Evolutionary conservation across 1,140 invertebrate species (phyloP).

Genomic region (Battus philenor): DNA sequence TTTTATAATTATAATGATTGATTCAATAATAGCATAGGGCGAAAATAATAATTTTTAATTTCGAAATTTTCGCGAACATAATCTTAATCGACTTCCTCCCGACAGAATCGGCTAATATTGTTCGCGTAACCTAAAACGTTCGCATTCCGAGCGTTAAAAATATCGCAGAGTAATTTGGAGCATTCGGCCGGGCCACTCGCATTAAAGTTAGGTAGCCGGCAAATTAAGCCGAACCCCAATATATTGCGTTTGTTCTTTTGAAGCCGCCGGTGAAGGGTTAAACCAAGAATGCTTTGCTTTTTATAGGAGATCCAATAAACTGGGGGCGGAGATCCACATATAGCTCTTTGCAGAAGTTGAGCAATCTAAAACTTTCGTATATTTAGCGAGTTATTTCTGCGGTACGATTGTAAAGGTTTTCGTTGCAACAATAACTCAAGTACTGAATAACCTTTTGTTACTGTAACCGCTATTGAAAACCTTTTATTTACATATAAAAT

Average conservation of each 20-base stretch:
- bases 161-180: constrained; percentile 70
- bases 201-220: constrained; percentile 65
- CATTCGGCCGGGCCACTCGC: constrained; percentile 61
- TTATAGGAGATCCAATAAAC: constrained; percentile 67
- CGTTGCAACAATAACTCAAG: no score
- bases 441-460: no score
- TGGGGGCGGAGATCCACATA: constrained; percentile 27
- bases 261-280: constrained; percentile 72
- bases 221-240: constrained; percentile 71
- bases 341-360: constrained; percentile 23
- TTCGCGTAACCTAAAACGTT: constrained; percentile 62
- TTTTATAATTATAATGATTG: no score
- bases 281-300: constrained; percentile 76
- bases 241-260: constrained; percentile 76
- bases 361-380: constrained; percentile 26
- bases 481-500: no score
- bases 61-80: not conserved
- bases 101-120: constrained; percentile 49
- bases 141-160: constrained; percentile 71
- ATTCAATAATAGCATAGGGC: no score
- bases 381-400: constrained; percentile 4
- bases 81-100: constrained; percentile 31
- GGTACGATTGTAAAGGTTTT: not conserved
- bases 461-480: no score
- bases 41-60: constrained; percentile 4